These are phyloP conservation scores for Lithobates sylvaticus DNA, from an alignment of 2,797 vertebrate species.

Conservation along the genomic window DNA sequence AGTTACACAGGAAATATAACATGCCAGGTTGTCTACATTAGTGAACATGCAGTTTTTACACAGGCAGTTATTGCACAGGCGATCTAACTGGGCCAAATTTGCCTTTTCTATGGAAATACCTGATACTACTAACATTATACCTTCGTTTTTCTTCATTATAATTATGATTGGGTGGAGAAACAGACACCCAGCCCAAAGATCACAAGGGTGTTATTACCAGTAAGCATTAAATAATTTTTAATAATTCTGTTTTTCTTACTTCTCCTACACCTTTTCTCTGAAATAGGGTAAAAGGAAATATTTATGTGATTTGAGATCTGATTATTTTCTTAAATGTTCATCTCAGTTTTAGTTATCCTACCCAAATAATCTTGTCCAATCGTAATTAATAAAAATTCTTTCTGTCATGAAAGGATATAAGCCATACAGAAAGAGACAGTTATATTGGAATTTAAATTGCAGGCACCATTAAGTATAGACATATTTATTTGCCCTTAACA, in stretches of 20 bases:
- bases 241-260: background rate
- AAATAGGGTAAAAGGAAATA: background rate
- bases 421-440: background rate
- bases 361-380: background rate
- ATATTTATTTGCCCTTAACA: slow-evolving; percentile 8
- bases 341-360: background rate
- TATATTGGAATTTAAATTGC: slow-evolving; percentile 18
- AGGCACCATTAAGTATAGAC: background rate
- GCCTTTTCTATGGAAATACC: too few species aligned
- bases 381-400: background rate
- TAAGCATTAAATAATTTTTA: background rate
- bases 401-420: background rate
- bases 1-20: too few species aligned
- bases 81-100: too few species aligned
- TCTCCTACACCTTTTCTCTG: background rate
- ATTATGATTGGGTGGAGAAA: too few species aligned
- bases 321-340: background rate
- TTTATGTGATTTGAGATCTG: background rate
- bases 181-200: too few species aligned
- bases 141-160: too few species aligned
- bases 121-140: too few species aligned
- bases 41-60: too few species aligned
- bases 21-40: too few species aligned
- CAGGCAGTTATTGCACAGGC: too few species aligned
- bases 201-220: too few species aligned